Evolutionary conservation across 2,888 invertebrate genomes (phyloP), one percentile per base, ranked within the genome.

Genomic region (Abscondita cerata): DNA sequence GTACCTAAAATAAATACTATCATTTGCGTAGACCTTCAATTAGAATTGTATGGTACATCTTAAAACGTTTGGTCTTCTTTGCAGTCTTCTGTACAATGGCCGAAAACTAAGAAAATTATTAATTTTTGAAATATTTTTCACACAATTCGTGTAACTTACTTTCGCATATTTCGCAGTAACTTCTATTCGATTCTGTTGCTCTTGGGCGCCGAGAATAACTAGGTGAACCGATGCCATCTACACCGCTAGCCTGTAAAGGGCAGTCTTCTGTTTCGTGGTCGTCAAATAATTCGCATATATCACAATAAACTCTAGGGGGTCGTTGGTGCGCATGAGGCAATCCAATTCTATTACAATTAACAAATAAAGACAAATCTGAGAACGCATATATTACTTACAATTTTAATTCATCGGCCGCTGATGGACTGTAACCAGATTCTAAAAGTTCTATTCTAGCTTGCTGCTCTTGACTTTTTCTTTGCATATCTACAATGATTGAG

Each of bases 241-340:
- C 78, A 46, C 86, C 87, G 40, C 83, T 86, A 13, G 88, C 88
- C 82, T 97, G 97, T 47, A 87, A 83, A 31, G 97, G 96, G 78
- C 98, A 98, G 77, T 98, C 98, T 80, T 98, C 98, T 0, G 98
- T 98, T 80, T 98, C 97, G 79, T 98, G 98, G 58, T 90, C 84
- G 83, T 98, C 98, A 83, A 98, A 98, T 78, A 89, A 87, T 83
- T 98, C 98, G 81, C 98, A 98, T 73, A 97, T 98, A 85, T 98
- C 98, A 85, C 98, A 98, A 84, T 95, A 98, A 75, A 92, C 81
- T 18, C 98, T 89, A 40, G 94, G 94, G 1, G 94, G 87, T 15
- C 84, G 72, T 25, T 25, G 25, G 6, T 25, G 25, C 25, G 6
- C 25, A 4, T 25, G 25, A 25, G 52, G 52, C 25, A 69, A 67